These are phyloP conservation scores for Platichthys stellatus DNA, from an alignment of 2,113 vertebrate species.

Conservation along the genomic window DNA sequence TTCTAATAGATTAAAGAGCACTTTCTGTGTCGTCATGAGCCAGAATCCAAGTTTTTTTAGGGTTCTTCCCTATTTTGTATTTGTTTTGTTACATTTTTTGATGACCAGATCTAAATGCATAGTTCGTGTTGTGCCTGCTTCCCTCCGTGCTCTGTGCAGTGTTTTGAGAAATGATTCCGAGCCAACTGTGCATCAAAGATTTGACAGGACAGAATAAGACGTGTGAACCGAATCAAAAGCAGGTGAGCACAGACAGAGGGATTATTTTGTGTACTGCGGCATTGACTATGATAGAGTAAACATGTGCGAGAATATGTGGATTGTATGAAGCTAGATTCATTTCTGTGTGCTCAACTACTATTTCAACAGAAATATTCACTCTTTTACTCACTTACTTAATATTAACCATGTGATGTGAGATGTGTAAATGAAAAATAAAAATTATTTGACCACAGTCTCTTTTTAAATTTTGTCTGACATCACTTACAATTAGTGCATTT, in stretches of 20 bases:
- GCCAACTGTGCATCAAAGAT: slow-evolving; percentile 49
- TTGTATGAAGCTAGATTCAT: background rate
- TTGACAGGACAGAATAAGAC: slow-evolving; percentile 25
- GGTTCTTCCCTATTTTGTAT: background rate
- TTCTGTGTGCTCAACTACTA: background rate
- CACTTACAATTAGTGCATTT: too few species aligned
- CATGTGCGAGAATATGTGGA: background rate
- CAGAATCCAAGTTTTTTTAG: slow-evolving; percentile 40
- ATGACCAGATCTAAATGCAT: slow-evolving; percentile 34
- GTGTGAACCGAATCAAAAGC: slow-evolving; percentile 53
- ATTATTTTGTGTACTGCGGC: slow-evolving; percentile 14
- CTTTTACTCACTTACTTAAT: too few species aligned
- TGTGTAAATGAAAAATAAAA: too few species aligned
- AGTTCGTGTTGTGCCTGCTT: slow-evolving; percentile 3
- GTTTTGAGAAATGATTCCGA: slow-evolving; percentile 47
- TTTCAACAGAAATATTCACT: background rate
- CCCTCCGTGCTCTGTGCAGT: slow-evolving; percentile 16
- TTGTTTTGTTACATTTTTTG: slow-evolving; percentile 11
- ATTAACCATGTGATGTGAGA: background rate
- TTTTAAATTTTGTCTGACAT: too few species aligned
- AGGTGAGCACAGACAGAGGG: slow-evolving; percentile 28
- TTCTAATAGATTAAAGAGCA: slow-evolving; percentile 76
- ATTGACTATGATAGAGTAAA: slow-evolving; percentile 1
- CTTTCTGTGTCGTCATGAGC: slow-evolving; percentile 58
- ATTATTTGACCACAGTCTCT: too few species aligned